phyloP scores from a whole-genome alignment of 2,113 vertebrate species.

The Siniperca chuatsi region DNA sequence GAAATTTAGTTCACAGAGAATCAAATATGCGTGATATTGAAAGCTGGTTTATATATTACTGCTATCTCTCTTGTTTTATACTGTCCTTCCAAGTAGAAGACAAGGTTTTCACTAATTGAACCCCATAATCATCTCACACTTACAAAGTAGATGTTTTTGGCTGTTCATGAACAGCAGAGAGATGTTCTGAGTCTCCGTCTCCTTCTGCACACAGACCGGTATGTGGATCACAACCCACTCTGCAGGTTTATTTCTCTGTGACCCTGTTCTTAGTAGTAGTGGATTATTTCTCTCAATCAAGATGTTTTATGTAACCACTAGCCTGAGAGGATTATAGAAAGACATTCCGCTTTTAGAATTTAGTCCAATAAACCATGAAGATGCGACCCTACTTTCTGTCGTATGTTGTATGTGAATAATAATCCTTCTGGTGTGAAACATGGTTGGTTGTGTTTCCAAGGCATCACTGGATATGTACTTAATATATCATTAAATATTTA shows the following conservation, averaged over 20 bases:
- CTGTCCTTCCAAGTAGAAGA: background rate
- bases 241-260: constrained; percentile 65
- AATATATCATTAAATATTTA: constrained; percentile 1
- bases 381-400: constrained; percentile 42
- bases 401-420: constrained; percentile 21
- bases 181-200: constrained; percentile 14
- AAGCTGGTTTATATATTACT: constrained; percentile 11
- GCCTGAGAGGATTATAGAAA: constrained; percentile 73
- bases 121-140: constrained; percentile 8
- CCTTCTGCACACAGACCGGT: constrained; percentile 20
- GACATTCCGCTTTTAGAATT: constrained; percentile 66
- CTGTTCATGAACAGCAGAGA: constrained; percentile 2
- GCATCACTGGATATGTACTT: background rate
- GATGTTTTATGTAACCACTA: constrained; percentile 77
- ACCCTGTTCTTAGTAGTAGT: constrained; percentile 71
- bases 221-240: constrained; percentile 56
- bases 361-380: constrained; percentile 50
- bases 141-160: constrained; percentile 1
- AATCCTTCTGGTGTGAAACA: constrained; percentile 45
- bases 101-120: background rate
- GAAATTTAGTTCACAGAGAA: constrained; percentile 30
- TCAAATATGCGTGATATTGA: constrained; percentile 16
- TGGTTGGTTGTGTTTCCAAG: background rate
- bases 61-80: background rate
- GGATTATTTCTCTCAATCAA: constrained; percentile 82